Percentiles rank a stretch among this genome's conserved stretches.
These are phyloP conservation scores for Pseudopleuronectes americanus DNA, from an alignment of 2,797 vertebrate species.

Conservation along the genomic window DNA sequence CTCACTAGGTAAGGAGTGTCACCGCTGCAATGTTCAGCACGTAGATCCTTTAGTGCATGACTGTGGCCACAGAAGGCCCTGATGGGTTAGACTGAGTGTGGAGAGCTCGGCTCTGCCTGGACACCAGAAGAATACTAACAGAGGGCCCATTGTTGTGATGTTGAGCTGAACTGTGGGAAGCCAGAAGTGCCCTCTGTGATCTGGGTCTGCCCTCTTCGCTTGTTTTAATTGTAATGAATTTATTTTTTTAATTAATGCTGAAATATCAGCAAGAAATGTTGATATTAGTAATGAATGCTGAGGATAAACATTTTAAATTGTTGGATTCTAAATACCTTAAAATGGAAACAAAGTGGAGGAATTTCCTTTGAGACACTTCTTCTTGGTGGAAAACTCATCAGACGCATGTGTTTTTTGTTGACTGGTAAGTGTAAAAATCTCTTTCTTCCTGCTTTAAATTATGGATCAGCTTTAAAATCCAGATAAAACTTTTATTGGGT, in stretches of 20 bases:
- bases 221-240: conserved; percentile 23
- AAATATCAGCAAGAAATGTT: conserved; percentile 2
- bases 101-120: conserved; percentile 66
- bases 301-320: neutral
- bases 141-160: conserved; percentile 81
- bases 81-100: conserved; percentile 53
- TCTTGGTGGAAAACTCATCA: conserved; percentile 37
- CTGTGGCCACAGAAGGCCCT: conserved; percentile 47
- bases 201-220: conserved; percentile 31
- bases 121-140: conserved; percentile 84
- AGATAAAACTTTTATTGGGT: conserved; percentile 86
- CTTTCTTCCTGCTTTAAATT: conserved; percentile 82
- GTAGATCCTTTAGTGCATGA: conserved; percentile 18
- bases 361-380: conserved; percentile 16
- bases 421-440: conserved; percentile 66
- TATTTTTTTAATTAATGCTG: neutral
- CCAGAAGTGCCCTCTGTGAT: conserved; percentile 55
- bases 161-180: conserved; percentile 73
- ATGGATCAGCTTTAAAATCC: conserved; percentile 84
- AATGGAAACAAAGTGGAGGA: neutral
- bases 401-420: conserved; percentile 76
- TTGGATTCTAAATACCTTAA: neutral
- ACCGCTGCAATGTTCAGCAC: neutral
- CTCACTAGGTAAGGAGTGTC: conserved; percentile 22
- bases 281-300: neutral